Conservation (phyloP, 2,888 invertebrate genomes). For the Drosophila trichaetosa region DNA sequence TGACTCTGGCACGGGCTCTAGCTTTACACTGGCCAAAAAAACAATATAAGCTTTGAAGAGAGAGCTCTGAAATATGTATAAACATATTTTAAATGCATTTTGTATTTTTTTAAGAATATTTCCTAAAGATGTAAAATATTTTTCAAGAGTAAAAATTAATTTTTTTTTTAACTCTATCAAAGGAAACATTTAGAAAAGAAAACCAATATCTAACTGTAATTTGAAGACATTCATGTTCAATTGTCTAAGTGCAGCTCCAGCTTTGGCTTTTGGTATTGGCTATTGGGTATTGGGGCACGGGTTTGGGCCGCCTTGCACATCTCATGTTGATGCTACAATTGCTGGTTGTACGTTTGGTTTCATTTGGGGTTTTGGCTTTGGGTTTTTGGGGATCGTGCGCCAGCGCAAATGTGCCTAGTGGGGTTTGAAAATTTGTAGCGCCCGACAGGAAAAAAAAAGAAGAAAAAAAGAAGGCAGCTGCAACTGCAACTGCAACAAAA, state of each 20-base stretch:
- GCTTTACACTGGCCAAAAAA: background rate
- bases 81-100: background rate
- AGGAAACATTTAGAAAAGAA: background rate
- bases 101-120: background rate
- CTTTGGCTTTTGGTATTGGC: slow-evolving; percentile 4
- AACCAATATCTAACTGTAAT: background rate
- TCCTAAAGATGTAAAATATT: background rate
- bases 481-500: slow-evolving; percentile 48
- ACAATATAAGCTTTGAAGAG: fast-evolving
- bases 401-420: slow-evolving; percentile 72
- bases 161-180: background rate
- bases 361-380: slow-evolving; percentile 29
- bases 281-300: slow-evolving; percentile 33
- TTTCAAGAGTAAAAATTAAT: background rate
- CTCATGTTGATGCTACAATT: slow-evolving; percentile 80
- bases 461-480: slow-evolving; percentile 15
- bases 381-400: slow-evolving; percentile 67
- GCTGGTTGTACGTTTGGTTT: slow-evolving; percentile 62
- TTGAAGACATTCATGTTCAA: background rate
- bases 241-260: background rate
- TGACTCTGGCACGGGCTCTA: slow-evolving; percentile 3
- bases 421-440: slow-evolving; percentile 80
- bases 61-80: background rate
- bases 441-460: slow-evolving; percentile 49
- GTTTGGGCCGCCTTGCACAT: slow-evolving; percentile 57